phyloP scores from a whole-genome alignment of 2,888 invertebrate genomes.

The Limnephilus auricula region DNA sequence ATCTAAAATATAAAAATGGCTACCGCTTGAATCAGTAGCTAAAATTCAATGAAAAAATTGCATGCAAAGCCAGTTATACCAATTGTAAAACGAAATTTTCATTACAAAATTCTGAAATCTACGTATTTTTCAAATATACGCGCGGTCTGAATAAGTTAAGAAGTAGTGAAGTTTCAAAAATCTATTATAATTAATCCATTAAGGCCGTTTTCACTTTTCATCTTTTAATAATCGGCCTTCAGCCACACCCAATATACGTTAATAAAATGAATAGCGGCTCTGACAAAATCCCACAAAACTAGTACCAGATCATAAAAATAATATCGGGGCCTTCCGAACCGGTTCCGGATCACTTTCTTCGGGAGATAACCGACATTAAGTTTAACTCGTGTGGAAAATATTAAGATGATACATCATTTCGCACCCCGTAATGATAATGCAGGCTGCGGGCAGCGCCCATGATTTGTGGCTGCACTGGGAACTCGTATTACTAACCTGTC shows the following conservation, averaged over 20 bases:
- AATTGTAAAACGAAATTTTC: too few relatives aligned
- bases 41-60: too few relatives aligned
- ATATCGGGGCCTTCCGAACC: background rate
- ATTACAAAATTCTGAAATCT: too few relatives aligned
- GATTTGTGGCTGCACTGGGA: background rate
- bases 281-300: background rate
- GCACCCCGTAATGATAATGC: conserved; percentile 29
- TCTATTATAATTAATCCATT: background rate
- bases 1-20: too few relatives aligned
- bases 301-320: background rate
- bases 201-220: background rate
- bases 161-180: background rate
- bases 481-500: background rate
- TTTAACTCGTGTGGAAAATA: background rate
- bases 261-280: background rate
- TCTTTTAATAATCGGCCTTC: background rate
- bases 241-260: background rate
- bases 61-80: too few relatives aligned
- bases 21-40: too few relatives aligned
- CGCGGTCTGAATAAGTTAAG: background rate
- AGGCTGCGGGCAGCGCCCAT: background rate
- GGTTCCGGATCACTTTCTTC: background rate
- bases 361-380: background rate
- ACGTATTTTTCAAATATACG: too few relatives aligned
- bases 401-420: conserved; percentile 2